Evolutionary conservation across 2,888 invertebrate species (phyloP).

Genomic region (Ornithoptera priamus): DNA sequence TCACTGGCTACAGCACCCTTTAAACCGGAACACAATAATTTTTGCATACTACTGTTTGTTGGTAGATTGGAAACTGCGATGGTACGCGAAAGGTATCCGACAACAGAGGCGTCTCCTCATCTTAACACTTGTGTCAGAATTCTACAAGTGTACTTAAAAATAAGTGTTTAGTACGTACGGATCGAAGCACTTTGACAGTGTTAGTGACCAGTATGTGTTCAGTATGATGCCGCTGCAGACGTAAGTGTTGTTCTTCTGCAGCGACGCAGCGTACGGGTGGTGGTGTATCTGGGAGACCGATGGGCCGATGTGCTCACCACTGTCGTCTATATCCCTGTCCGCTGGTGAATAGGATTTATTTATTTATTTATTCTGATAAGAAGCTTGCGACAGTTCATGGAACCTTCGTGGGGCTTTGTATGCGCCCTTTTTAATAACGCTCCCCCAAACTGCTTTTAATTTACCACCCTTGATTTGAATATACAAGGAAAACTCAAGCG

Average conservation of each 20-base stretch:
- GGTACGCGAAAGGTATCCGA: too few relatives aligned
- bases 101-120: too few relatives aligned
- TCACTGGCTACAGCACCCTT: too few relatives aligned
- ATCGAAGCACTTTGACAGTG: constrained; percentile 67
- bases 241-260: constrained; percentile 55
- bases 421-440: too few relatives aligned
- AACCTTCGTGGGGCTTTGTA: too few relatives aligned
- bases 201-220: constrained; percentile 64
- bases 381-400: too few relatives aligned
- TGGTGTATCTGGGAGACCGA: constrained; percentile 55
- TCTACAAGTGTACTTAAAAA: not conserved
- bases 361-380: not conserved
- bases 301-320: constrained; percentile 59
- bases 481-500: too few relatives aligned
- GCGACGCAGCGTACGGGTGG: constrained; percentile 59
- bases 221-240: constrained; percentile 65
- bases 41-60: too few relatives aligned
- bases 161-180: constrained; percentile 49
- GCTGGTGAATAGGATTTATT: not conserved
- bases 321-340: constrained; percentile 49
- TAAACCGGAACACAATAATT: too few relatives aligned
- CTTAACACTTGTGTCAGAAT: not conserved
- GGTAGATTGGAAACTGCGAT: too few relatives aligned
- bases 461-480: too few relatives aligned
- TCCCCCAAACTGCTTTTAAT: too few relatives aligned